Conservation (phyloP, 2,113 vertebrate species). For the Columba livia region DNA sequence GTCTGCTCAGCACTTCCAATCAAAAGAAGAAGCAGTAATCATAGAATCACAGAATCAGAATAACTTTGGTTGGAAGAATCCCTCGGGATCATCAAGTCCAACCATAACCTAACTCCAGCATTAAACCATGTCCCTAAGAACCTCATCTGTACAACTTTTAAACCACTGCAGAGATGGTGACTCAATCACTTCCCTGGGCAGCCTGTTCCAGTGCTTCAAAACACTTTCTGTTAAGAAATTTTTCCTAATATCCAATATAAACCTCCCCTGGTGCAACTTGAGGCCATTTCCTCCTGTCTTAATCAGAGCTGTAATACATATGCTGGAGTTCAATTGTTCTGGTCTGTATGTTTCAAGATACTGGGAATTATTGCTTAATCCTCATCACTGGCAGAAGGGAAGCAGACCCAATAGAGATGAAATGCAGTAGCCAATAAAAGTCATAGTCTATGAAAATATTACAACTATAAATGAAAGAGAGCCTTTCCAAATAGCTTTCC, state of each 20-base stretch:
- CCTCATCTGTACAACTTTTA: no score
- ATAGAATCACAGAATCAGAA: no score
- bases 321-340: neutral
- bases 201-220: no score
- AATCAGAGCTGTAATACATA: neutral
- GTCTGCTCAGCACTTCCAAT: neutral
- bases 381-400: neutral
- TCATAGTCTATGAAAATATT: conserved; percentile 11
- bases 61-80: no score
- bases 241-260: no score
- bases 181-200: no score
- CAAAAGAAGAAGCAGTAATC: neutral
- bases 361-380: conserved; percentile 26
- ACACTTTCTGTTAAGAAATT: no score
- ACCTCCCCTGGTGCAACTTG: no score
- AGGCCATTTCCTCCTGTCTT: neutral
- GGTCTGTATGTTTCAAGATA: neutral
- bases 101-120: no score
- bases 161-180: no score
- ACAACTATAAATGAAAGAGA: conserved; percentile 23
- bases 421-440: conserved; percentile 1
- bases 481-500: conserved; percentile 50
- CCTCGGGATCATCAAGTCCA: no score
- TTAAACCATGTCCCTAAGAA: no score
- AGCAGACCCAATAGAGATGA: neutral